Conservation (phyloP, 2,888 invertebrate species). For the Eupsilia transversa region DNA sequence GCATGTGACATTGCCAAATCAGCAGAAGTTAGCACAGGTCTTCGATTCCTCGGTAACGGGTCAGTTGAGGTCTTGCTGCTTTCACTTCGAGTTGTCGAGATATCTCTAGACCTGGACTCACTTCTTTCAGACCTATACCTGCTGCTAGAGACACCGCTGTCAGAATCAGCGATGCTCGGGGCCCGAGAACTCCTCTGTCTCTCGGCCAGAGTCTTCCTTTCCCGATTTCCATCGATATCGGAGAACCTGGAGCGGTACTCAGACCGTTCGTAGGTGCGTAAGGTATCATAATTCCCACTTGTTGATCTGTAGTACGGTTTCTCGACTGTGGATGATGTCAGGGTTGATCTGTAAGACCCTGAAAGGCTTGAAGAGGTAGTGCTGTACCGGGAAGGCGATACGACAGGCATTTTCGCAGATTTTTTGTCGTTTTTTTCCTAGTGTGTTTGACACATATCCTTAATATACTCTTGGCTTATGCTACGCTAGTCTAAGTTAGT, state of each 20-base stretch:
- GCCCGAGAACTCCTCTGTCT: conserved; percentile 82
- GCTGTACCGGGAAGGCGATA: conserved; percentile 89
- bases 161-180: conserved; percentile 87
- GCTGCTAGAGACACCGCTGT: conserved; percentile 83
- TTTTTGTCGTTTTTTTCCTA: conserved; percentile 9
- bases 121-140: conserved; percentile 85
- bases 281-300: conserved; percentile 84
- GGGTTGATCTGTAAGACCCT: conserved; percentile 86
- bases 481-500: conserved; percentile 56
- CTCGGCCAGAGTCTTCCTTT: conserved; percentile 85
- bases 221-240: conserved; percentile 85
- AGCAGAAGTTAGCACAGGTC: conserved; percentile 87
- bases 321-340: conserved; percentile 88
- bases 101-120: conserved; percentile 89
- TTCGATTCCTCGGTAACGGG: conserved; percentile 79
- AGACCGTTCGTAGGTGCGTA: conserved; percentile 76
- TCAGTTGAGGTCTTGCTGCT: conserved; percentile 87
- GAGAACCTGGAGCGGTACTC: conserved; percentile 83
- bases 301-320: conserved; percentile 89
- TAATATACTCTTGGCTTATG: conserved; percentile 52
- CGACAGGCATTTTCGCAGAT: conserved; percentile 88
- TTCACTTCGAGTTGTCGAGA: conserved; percentile 90
- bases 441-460: conserved; percentile 62
- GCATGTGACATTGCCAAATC: conserved; percentile 91
- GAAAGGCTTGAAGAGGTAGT: conserved; percentile 85